Evolutionary conservation across 2,797 vertebrate species (phyloP).

Genomic region (Prionace glauca): DNA sequence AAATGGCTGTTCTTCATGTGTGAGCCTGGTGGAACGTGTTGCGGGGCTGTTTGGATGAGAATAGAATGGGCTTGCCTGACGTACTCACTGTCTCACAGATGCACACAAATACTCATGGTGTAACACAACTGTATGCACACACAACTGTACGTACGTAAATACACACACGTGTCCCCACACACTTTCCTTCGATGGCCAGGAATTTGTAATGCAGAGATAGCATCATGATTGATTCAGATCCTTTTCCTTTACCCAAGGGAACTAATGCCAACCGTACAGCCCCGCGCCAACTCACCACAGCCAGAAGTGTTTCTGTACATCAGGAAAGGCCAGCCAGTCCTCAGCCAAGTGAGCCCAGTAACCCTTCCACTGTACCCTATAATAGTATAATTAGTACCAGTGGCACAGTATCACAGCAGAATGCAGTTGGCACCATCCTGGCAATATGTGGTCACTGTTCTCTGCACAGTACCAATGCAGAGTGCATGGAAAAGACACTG

Average conservation of each 20-base stretch:
- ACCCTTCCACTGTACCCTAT: background rate
- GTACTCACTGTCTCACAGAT: background rate
- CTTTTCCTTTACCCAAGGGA: background rate
- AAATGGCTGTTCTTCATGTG: background rate
- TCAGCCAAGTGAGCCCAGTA: background rate
- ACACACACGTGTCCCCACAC: background rate
- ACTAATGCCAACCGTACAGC: background rate
- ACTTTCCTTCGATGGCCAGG: background rate
- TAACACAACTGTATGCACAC: background rate
- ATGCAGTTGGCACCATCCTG: background rate
- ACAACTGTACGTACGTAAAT: too few species aligned
- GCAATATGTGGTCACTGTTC: background rate
- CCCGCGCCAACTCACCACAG: background rate
- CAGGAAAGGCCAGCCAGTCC: background rate
- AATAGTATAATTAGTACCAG: background rate
- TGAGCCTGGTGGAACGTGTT: background rate
- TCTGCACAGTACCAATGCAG: background rate
- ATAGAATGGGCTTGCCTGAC: background rate
- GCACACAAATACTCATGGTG: background rate
- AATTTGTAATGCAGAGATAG: background rate
- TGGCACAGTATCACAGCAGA: background rate
- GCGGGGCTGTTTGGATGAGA: background rate
- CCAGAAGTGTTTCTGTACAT: background rate
- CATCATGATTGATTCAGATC: background rate
- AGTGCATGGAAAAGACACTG: background rate